A percentile compares a stretch with the other conserved stretches of the same genome.
These are phyloP conservation scores for Zootermopsis nevadensis DNA, from an alignment of 2,888 invertebrate species.

Conservation along the genomic window DNA sequence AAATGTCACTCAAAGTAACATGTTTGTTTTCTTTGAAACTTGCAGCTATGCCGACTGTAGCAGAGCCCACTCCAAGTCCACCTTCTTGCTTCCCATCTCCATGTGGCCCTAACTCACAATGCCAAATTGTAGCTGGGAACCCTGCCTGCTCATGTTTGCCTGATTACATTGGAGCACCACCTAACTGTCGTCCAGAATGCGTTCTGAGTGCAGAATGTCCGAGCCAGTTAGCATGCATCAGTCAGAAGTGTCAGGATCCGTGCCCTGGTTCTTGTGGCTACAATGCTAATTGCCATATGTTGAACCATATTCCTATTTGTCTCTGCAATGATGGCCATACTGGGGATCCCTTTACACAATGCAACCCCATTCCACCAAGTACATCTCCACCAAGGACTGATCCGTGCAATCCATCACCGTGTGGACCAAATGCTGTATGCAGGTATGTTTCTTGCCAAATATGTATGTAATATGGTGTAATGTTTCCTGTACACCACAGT, in stretches of 20 bases:
- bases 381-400: constrained; percentile 60
- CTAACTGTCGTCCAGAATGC: constrained; percentile 84
- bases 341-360: constrained; percentile 85
- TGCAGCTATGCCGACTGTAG: constrained; percentile 45
- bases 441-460: constrained; percentile 35
- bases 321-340: constrained; percentile 79
- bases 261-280: constrained; percentile 86
- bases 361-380: constrained; percentile 68
- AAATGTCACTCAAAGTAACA: too few relatives aligned
- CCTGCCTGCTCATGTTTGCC: constrained; percentile 84
- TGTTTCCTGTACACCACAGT: too few relatives aligned
- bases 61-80: constrained; percentile 70
- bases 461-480: too few relatives aligned
- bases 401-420: constrained; percentile 79
- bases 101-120: constrained; percentile 86
- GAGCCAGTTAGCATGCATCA: constrained; percentile 79
- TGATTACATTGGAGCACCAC: constrained; percentile 83
- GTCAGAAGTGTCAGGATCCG: constrained; percentile 84
- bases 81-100: constrained; percentile 85
- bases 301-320: constrained; percentile 85
- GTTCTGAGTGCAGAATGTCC: constrained; percentile 83
- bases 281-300: constrained; percentile 80
- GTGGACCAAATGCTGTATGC: constrained; percentile 69
- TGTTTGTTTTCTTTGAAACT: too few relatives aligned
- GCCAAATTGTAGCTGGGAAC: constrained; percentile 77